Evolutionary conservation across 35 echinoderm and acorn worm genomes (phyloP).

Genomic region (Apostichopus californicus): DNA sequence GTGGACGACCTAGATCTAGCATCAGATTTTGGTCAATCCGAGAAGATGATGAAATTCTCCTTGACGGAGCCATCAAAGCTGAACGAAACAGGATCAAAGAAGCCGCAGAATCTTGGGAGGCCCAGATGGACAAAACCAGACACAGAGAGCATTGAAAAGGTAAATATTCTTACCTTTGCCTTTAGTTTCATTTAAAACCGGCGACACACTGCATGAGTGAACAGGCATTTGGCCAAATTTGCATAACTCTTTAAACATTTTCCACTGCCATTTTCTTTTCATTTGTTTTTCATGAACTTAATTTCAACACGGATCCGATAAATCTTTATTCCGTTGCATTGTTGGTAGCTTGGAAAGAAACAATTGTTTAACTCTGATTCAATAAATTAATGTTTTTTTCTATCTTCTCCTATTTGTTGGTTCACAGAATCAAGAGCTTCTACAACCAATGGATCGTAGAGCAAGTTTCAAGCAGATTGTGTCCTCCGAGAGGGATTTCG

Average conservation of each 20-base stretch:
- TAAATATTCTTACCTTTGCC: too few relatives aligned
- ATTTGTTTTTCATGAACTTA: too few relatives aligned
- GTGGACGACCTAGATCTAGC: conserved; percentile 20
- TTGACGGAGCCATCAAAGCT: neutral
- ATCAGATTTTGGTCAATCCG: neutral
- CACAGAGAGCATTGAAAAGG: too few relatives aligned
- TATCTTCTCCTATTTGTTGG: neutral
- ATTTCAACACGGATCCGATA: too few relatives aligned
- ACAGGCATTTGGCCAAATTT: too few relatives aligned
- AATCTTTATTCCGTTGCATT: too few relatives aligned
- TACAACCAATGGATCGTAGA: conserved; percentile 52
- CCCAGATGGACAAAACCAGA: neutral
- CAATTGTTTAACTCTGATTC: neutral
- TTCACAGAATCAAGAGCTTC: neutral
- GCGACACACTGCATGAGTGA: too few relatives aligned
- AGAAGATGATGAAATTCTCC: conserved; percentile 37
- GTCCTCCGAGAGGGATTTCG: conserved; percentile 58
- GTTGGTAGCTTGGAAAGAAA: too few relatives aligned
- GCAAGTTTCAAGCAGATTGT: conserved; percentile 65
- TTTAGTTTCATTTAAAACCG: too few relatives aligned
- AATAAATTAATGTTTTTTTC: neutral
- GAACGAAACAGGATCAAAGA: neutral
- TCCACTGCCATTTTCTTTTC: too few relatives aligned
- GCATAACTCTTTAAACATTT: too few relatives aligned
- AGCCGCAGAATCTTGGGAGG: neutral